These are phyloP conservation scores for Trochalopteron elliotii DNA, from an alignment of 2,113 vertebrate genomes.

Conservation along the genomic window DNA sequence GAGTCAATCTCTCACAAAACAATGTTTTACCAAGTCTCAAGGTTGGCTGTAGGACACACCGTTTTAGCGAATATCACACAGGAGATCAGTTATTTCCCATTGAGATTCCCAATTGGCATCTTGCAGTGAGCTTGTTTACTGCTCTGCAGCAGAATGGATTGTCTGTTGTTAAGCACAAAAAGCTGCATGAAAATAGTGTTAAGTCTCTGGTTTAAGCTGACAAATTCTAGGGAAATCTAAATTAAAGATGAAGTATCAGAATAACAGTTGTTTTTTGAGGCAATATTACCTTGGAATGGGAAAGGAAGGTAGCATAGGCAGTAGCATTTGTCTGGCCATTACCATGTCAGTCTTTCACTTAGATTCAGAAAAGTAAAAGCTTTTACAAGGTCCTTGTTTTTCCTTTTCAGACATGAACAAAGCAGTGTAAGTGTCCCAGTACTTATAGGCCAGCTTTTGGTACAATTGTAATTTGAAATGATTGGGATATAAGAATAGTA, in stretches of 20 bases:
- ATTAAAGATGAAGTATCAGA: slow-evolving; percentile 35
- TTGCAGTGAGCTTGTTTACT: slow-evolving; percentile 63
- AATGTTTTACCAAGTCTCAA: slow-evolving; percentile 42
- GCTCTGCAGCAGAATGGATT: not conserved
- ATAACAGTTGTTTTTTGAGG: not conserved
- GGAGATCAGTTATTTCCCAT: slow-evolving; percentile 65
- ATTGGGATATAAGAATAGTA: slow-evolving; percentile 9
- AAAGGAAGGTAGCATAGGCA: not conserved
- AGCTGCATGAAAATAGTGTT: slow-evolving; percentile 31
- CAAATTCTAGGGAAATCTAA: slow-evolving; percentile 37
- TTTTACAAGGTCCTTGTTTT: slow-evolving; percentile 7
- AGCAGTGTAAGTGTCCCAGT: not conserved
- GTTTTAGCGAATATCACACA: slow-evolving; percentile 56
- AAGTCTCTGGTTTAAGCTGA: slow-evolving; percentile 11
- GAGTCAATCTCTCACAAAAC: slow-evolving; percentile 41
- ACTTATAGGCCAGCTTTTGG: not conserved
- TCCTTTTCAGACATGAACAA: not conserved
- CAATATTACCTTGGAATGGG: not conserved
- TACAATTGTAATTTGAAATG: slow-evolving; percentile 7
- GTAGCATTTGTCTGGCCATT: not conserved
- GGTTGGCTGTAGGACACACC: slow-evolving; percentile 62
- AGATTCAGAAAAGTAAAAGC: not conserved
- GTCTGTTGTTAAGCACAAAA: slow-evolving; percentile 12
- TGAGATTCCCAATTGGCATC: slow-evolving; percentile 41
- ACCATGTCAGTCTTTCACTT: not conserved